Conservation (phyloP, 1,140 invertebrate genomes). For the Rhyacophila brunnea region DNA sequence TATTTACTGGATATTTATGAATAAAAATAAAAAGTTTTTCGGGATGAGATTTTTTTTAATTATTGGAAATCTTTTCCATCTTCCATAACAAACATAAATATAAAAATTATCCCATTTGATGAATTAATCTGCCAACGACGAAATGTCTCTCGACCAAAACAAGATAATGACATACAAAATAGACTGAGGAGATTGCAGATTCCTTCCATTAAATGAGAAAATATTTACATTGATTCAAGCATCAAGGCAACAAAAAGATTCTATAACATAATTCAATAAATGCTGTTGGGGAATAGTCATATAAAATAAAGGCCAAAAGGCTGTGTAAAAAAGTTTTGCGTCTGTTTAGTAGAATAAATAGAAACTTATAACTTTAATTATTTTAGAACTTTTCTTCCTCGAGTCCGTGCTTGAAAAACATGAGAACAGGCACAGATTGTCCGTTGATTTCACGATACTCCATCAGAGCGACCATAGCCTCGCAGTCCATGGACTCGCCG, state of each 20-base stretch:
- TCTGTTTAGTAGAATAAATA: neutral
- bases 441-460: conserved; percentile 91
- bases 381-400: conserved; percentile 90
- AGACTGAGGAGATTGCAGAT: too few species aligned
- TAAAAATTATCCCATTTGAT: conserved; percentile 17
- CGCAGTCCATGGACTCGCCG: conserved; percentile 91
- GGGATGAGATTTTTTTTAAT: conserved; percentile 18
- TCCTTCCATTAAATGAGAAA: neutral
- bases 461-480: conserved; percentile 89
- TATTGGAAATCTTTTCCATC: conserved; percentile 26
- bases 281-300: conserved; percentile 11
- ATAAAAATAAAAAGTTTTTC: neutral
- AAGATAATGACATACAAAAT: too few species aligned
- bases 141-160: too few species aligned
- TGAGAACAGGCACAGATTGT: conserved; percentile 78
- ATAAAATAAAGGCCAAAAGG: conserved; percentile 11
- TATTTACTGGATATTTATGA: too few species aligned
- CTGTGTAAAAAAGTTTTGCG: conserved; percentile 1
- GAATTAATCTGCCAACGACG: neutral
- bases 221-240: neutral
- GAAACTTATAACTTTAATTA: neutral
- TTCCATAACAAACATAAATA: conserved; percentile 27
- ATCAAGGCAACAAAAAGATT: neutral
- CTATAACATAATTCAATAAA: conserved; percentile 15
- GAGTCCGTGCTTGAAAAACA: conserved; percentile 95